These are phyloP conservation scores for Prostheceraeus crozeri DNA, from an alignment of 2,888 invertebrate genomes.

Conservation along the genomic window DNA sequence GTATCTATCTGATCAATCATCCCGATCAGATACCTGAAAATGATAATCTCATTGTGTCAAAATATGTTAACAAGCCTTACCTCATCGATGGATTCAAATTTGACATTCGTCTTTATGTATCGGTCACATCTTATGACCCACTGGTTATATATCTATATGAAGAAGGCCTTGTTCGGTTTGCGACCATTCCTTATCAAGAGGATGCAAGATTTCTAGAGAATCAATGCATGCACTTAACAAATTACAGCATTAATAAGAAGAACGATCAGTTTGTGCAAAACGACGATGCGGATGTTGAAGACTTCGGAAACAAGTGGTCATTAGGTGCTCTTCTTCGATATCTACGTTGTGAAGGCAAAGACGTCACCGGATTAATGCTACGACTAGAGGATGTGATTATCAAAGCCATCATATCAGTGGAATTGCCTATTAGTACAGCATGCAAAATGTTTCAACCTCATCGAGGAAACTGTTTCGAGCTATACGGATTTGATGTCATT, in stretches of 20 bases:
- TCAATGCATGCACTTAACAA: constrained; percentile 94
- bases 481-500: constrained; percentile 88
- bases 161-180: constrained; percentile 78
- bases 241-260: constrained; percentile 95
- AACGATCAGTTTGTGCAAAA: constrained; percentile 90
- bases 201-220: constrained; percentile 62
- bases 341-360: constrained; percentile 12
- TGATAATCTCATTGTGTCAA: constrained; percentile 80
- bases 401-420: constrained; percentile 80
- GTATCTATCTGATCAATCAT: constrained; percentile 62
- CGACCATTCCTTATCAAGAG: constrained; percentile 77
- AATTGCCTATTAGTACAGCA: constrained; percentile 74
- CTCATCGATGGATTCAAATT: constrained; percentile 70
- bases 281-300: constrained; percentile 82
- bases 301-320: constrained; percentile 94
- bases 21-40: constrained; percentile 63
- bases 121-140: constrained; percentile 90
- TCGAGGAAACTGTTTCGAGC: constrained; percentile 76
- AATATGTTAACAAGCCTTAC: constrained; percentile 58
- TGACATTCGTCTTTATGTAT: constrained; percentile 85
- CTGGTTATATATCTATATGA: constrained; percentile 86
- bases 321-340: constrained; percentile 70
- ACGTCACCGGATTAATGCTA: constrained; percentile 68
- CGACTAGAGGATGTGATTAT: constrained; percentile 85
- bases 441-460: constrained; percentile 82